Evolutionary conservation across 1,140 invertebrate species (phyloP), one percentile per base, ranked within the genome.

Genomic region (Belonocnema kinseyi): DNA sequence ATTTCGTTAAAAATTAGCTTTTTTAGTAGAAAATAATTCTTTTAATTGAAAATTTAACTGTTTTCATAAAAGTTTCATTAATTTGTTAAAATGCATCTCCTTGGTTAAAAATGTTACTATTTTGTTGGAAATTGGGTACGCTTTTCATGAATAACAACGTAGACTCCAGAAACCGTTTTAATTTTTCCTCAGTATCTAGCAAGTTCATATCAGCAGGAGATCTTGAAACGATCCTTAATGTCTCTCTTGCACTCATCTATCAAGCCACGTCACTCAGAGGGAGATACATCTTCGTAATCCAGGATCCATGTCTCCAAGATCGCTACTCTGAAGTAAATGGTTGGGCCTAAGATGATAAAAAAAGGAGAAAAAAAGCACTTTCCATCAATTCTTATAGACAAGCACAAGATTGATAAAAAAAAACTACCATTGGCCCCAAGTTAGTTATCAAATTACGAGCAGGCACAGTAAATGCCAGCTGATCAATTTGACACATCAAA

Each of bases 141-240:
- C 7, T 66, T 66, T 66, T n/a, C 58, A 61, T 66, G 14, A 66
- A 40, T 33, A 21, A 16, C 13, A 66, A 16, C 2, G 26, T 40
- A 5, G n/a, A 66, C 13, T 66, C 33, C 1, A 0, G 40, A 7
- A 40, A 7, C 40, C 58, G 13, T 46, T 66, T 40, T 13, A 5
- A 33, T 66, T 21, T 66, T 66, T 33, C 26, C 16, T 14, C 14
- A 40, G 13, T n/a, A 13, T 46, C 40, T 40, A 4, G 8, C 40
- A 46, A 10, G 40, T 0, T 66, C n/a, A 40, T 56, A 40, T 66
- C 61, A 33, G 2, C 26, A 61, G 26, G 26, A 19, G 58, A 61
- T 61, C 58, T 61, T 26, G 26, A 61, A 61, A 61, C 58, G 58
- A 61, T 33, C 58, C 58, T 61, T 61, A 61, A 61, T 46, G 40